A percentile compares a stretch with the other conserved stretches of the same genome.
phyloP scores from a whole-genome alignment of 2,797 vertebrate genomes.

The Squalus acanthias region DNA sequence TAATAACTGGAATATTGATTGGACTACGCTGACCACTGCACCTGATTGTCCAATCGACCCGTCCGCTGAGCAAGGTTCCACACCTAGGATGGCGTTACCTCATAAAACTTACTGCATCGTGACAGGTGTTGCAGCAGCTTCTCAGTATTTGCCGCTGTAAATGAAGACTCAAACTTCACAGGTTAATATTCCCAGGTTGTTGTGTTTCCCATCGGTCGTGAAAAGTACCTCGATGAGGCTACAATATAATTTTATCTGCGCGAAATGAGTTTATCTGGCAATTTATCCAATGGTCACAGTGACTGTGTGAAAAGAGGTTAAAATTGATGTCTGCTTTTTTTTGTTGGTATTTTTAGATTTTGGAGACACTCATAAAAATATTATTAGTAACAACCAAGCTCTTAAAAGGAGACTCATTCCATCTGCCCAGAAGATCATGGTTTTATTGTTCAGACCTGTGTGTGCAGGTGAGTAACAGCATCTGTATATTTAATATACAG shows the following conservation, averaged over 20 bases:
- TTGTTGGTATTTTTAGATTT: neutral
- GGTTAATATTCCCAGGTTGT: neutral
- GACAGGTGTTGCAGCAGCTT: neutral
- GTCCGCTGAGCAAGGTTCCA: neutral
- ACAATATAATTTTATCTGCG: conserved; percentile 6
- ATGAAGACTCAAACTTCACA: neutral
- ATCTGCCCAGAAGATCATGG: neutral
- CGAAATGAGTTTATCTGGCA: neutral
- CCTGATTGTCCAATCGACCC: neutral
- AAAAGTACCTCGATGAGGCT: neutral
- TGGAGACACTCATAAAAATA: neutral
- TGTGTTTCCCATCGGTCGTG: neutral
- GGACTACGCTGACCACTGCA: neutral
- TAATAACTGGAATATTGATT: neutral
- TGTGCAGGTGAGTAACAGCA: neutral
- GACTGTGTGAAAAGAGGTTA: neutral
- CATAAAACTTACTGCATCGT: neutral
- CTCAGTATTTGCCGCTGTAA: neutral
- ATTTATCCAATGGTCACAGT: neutral
- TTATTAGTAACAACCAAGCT: neutral
- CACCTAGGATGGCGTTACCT: neutral
- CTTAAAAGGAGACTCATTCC: neutral
- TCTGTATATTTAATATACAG: neutral
- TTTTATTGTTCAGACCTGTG: neutral
- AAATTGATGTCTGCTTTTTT: neutral